A percentile compares a stretch with the other conserved stretches of the same genome.
Conservation (phyloP, 2,797 vertebrate species). For the Cheracebus regulus region DNA sequence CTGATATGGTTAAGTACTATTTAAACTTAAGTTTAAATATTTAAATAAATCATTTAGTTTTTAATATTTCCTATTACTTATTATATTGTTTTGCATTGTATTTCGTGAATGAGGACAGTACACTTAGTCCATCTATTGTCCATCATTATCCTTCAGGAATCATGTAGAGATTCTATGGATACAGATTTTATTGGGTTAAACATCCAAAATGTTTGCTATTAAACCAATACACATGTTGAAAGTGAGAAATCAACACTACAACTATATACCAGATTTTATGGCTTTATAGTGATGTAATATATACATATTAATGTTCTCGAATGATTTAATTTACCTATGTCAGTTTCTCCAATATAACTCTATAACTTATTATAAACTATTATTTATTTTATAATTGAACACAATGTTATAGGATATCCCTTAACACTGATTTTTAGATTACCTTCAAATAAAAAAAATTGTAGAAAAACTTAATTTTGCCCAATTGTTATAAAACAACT, state of each 20-base stretch:
- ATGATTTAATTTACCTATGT: not conserved
- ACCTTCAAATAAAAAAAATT: not conserved
- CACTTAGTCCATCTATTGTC: not conserved
- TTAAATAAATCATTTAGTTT: not conserved
- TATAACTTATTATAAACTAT: not conserved
- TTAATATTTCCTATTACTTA: not conserved
- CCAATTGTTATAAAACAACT: not conserved
- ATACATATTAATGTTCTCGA: not conserved
- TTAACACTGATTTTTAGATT: constrained; percentile 8
- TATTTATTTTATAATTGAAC: constrained; percentile 25
- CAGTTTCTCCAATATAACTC: not conserved
- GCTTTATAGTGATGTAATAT: not conserved
- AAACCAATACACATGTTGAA: not conserved
- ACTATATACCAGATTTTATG: not conserved
- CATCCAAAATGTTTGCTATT: not conserved
- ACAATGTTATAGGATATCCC: not conserved
- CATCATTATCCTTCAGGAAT: not conserved
- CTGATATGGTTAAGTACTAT: not conserved
- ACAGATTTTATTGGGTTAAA: not conserved
- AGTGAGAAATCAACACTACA: not conserved
- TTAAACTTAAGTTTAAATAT: not conserved
- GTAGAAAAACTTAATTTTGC: not conserved
- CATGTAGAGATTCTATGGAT: not conserved
- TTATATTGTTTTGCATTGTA: not conserved
- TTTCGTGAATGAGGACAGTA: not conserved